Evolutionary conservation across 2,888 invertebrate genomes (phyloP), one percentile per base, ranked within the genome.

Genomic region (Brachyptera risi): DNA sequence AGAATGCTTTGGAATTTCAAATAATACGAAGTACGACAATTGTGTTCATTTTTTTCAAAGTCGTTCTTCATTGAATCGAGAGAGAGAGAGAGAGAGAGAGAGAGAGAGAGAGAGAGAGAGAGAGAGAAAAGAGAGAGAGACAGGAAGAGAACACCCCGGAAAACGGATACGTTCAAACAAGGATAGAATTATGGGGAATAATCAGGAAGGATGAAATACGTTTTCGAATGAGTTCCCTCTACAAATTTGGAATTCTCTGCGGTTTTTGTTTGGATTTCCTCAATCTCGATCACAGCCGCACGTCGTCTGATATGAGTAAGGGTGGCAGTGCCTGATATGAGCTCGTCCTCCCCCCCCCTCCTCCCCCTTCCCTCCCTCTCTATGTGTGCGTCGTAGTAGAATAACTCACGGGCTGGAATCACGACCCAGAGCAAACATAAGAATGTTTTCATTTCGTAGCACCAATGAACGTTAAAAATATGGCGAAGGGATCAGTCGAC

Each of bases 401-500:
- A 62, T 59, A 59, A 62, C 54, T 62, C 62, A 50, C 37, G 54
- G 51, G 23, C 37, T n/a, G 31, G 59, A 59, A 59, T 44, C 49
- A 35, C 49, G 49, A 26, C 49, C 27, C 27, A 42, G 44, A 58
- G 54, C 62, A 62, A 62, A 62, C 62, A 62, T 37, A 62, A 61
- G 38, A 27, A 58, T 56, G 57, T 56, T 47, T 49, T 56, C 51
- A 42, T 61, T 51, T 58, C 40, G 44, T 23, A 50, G 51, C 54
- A 51, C 47, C 51, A 62, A 62, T 59, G 62, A 56, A 59, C 58
- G 51, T 59, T 59, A 37, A 58, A 62, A 54, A 58, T 62, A 51
- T 51, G 38, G 27, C 38, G 51, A 35, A 50, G 26, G 57, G 50
- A 38, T 35, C 51, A 37, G 44, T 24, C 47, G 31, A 7, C 31